Conservation (phyloP, 2,113 vertebrate species). For the Coptodon rendalli region DNA sequence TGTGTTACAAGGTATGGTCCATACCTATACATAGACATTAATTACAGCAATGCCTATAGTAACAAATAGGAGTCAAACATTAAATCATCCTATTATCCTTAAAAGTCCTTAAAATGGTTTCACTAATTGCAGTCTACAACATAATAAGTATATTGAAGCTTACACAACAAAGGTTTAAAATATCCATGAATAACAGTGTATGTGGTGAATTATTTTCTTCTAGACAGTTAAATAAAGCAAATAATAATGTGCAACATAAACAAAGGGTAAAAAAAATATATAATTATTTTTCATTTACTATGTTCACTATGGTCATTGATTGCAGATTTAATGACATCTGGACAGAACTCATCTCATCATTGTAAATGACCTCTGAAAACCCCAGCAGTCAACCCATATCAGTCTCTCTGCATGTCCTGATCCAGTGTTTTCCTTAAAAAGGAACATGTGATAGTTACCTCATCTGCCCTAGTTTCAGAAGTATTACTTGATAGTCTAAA, state of each 20-base stretch:
- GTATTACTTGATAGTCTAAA: slow-evolving; percentile 2
- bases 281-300: background rate
- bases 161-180: background rate
- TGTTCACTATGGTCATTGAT: background rate
- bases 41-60: background rate
- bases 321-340: background rate
- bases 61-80: background rate
- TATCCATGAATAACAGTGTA: background rate
- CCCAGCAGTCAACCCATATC: slow-evolving; percentile 17
- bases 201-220: background rate
- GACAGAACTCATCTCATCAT: slow-evolving; percentile 17
- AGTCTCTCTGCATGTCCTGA: background rate
- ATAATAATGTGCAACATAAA: background rate
- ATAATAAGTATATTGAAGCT: background rate
- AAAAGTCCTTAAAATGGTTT: background rate
- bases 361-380: slow-evolving; percentile 38
- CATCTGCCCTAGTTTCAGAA: slow-evolving; percentile 27
- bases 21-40: background rate
- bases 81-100: background rate
- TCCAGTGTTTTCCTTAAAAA: background rate
- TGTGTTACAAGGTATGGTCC: background rate
- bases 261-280: background rate
- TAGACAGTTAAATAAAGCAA: background rate
- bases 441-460: background rate
- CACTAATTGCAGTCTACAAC: background rate